Conservation (phyloP, 2,797 vertebrate genomes). For the Enteromius treurensis region DNA sequence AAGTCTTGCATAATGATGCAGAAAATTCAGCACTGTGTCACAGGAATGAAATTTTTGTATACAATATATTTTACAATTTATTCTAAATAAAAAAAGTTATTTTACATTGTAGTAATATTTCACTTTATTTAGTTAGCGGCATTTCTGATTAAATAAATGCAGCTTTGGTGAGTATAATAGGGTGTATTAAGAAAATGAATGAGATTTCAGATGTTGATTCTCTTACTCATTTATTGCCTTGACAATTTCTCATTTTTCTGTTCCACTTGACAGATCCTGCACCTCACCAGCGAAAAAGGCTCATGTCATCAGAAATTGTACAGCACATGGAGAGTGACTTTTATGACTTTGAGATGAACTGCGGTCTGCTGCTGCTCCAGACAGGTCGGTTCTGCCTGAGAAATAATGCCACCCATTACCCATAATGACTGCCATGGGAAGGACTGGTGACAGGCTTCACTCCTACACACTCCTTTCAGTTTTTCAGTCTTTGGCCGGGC, state of each 20-base stretch:
- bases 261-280: slow-evolving; percentile 33
- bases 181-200: not conserved
- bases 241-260: slow-evolving; percentile 23
- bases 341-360: slow-evolving; percentile 58
- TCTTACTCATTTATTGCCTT: not conserved
- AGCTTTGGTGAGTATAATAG: too few species aligned
- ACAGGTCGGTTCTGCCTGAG: slow-evolving; percentile 49
- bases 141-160: not conserved
- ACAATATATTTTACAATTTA: not conserved
- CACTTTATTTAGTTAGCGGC: not conserved
- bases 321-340: slow-evolving; percentile 43
- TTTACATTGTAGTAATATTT: not conserved
- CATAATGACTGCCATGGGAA: slow-evolving; percentile 45
- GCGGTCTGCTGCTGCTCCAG: slow-evolving; percentile 42
- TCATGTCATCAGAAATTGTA: slow-evolving; percentile 57
- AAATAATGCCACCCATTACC: slow-evolving; percentile 48
- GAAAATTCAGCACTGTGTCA: not conserved
- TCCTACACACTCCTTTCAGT: slow-evolving; percentile 12
- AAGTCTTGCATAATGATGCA: not conserved
- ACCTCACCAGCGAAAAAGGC: slow-evolving; percentile 31
- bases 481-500: not conserved
- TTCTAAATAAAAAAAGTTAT: not conserved
- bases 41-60: not conserved
- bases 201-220: not conserved
- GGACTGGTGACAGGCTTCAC: slow-evolving; percentile 7